Conservation (phyloP, 2,113 vertebrate genomes). For the Scalopus aquaticus region DNA sequence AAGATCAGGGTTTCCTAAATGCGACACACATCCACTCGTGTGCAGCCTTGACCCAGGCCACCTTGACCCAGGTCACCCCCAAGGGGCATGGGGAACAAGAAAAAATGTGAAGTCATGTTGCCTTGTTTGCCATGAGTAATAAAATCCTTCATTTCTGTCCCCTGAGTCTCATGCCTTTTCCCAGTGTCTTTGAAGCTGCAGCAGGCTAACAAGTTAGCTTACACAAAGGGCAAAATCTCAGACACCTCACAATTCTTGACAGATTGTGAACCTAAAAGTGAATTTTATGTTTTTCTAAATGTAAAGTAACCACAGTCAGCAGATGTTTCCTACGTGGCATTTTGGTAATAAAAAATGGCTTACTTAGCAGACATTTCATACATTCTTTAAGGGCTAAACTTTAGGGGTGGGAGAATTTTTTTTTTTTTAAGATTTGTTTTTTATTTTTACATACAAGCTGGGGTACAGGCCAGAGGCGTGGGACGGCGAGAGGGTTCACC, state of each 20-base stretch:
- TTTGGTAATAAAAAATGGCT: slow-evolving; percentile 32
- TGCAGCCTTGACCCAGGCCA: neutral
- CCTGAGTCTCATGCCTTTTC: neutral
- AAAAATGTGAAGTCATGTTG: neutral
- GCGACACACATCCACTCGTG: neutral
- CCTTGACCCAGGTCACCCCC: neutral
- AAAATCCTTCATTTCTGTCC: neutral
- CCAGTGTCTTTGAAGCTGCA: neutral
- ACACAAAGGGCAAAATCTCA: slow-evolving; percentile 14
- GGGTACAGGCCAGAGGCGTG: too few relatives aligned
- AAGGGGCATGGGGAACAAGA: neutral
- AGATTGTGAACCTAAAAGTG: neutral
- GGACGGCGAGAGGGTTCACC: too few relatives aligned
- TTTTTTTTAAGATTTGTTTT: too few relatives aligned
- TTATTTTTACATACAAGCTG: too few relatives aligned
- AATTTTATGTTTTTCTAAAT: slow-evolving; percentile 42
- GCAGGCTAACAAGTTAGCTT: neutral
- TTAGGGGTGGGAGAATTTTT: neutral
- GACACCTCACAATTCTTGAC: neutral
- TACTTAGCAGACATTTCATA: slow-evolving; percentile 11
- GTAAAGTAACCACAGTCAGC: slow-evolving; percentile 3
- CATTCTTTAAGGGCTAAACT: neutral
- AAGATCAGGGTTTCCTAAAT: neutral
- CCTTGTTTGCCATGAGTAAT: neutral
- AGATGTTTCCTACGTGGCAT: neutral